These are phyloP conservation scores for Toxostoma redivivum DNA, from an alignment of 2,113 vertebrate genomes.

Conservation along the genomic window DNA sequence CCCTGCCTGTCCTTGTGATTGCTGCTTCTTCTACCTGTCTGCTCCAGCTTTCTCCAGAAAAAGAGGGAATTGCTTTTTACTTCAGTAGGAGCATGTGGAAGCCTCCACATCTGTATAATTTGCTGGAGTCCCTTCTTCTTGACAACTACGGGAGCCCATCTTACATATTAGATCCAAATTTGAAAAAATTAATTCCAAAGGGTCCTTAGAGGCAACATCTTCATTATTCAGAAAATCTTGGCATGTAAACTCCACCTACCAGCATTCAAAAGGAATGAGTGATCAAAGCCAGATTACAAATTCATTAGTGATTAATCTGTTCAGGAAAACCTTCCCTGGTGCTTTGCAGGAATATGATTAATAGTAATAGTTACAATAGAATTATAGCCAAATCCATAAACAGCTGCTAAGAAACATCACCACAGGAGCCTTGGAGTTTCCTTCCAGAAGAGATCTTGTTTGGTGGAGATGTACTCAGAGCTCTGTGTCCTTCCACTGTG, in stretches of 20 bases:
- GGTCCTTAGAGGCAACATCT: constrained; percentile 35
- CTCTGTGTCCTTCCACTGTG: neutral
- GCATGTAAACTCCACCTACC: constrained; percentile 60
- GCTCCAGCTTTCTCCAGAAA: neutral
- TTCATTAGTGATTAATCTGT: constrained; percentile 57
- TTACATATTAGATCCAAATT: neutral
- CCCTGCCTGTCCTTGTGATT: neutral
- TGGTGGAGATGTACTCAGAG: neutral
- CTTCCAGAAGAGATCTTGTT: neutral
- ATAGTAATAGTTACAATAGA: neutral
- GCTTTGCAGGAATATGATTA: constrained; percentile 23
- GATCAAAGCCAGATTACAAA: constrained; percentile 61
- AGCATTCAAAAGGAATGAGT: constrained; percentile 59
- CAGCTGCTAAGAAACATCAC: neutral
- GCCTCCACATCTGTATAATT: neutral
- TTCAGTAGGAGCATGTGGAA: neutral
- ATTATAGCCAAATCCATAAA: neutral
- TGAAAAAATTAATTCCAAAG: constrained; percentile 42
- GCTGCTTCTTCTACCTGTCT: neutral
- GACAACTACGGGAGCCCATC: neutral
- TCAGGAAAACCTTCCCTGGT: constrained; percentile 40
- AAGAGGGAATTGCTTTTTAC: neutral
- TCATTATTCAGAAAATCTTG: constrained; percentile 52
- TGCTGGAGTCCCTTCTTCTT: neutral
- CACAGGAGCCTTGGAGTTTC: neutral